phyloP scores from a whole-genome alignment of 2,797 vertebrate genomes.

The Alosa sapidissima region DNA sequence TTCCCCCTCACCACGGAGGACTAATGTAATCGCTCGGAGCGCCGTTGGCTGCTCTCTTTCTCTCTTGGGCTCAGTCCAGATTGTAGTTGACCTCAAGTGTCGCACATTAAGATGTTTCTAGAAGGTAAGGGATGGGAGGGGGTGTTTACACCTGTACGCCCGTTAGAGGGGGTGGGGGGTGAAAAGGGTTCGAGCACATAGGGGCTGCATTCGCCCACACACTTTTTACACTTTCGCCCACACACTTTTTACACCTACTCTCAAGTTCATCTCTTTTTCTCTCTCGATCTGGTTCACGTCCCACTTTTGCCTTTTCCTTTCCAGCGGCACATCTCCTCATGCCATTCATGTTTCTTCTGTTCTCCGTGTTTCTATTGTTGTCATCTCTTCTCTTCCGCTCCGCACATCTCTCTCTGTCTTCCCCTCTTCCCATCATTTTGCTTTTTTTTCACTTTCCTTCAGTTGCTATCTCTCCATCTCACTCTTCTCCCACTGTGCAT shows the following conservation, averaged over 20 bases:
- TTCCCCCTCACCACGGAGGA: neutral
- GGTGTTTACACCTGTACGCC: neutral
- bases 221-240: neutral
- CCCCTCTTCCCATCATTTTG: neutral
- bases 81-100: neutral
- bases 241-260: neutral
- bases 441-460: neutral
- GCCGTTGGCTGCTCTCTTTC: neutral
- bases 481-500: slow-evolving; percentile 1
- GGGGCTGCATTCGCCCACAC: neutral
- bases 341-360: neutral
- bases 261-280: neutral
- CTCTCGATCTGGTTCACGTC: neutral
- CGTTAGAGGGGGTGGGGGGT: neutral
- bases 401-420: neutral
- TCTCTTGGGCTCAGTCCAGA: neutral
- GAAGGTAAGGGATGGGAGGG: neutral
- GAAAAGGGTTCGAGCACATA: neutral
- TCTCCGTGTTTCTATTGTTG: neutral
- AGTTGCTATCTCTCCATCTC: slow-evolving; percentile 7
- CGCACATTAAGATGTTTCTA: neutral
- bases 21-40: neutral
- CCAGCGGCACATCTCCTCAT: neutral
- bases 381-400: neutral
- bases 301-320: neutral